phyloP scores from a whole-genome alignment of 64 coral and sea anemone genomes.

The Stylophora pistillata region DNA sequence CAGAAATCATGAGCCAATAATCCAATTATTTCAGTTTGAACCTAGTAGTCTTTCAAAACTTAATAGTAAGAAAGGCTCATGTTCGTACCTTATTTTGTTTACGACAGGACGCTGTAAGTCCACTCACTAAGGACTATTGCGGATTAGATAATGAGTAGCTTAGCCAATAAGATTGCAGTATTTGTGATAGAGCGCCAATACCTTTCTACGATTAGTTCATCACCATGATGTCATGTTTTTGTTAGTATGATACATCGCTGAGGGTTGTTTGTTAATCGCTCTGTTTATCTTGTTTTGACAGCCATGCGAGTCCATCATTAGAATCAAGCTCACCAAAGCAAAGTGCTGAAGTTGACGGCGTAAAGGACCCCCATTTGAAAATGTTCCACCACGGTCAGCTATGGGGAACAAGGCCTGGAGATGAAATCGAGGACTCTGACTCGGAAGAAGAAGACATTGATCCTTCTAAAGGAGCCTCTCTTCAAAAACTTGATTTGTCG shows the following conservation, averaged over 20 bases:
- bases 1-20: too few relatives aligned
- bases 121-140: too few relatives aligned
- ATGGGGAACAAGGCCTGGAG: slow-evolving; percentile 72
- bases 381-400: slow-evolving; percentile 89
- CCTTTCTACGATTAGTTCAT: background rate
- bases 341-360: background rate
- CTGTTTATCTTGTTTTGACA: slow-evolving; percentile 1
- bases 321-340: background rate
- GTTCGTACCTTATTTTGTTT: too few relatives aligned
- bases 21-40: too few relatives aligned
- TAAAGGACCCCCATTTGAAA: slow-evolving; percentile 67
- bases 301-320: background rate
- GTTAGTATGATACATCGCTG: background rate
- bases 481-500: slow-evolving; percentile 90
- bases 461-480: slow-evolving; percentile 53
- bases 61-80: too few relatives aligned
- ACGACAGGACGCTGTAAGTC: too few relatives aligned
- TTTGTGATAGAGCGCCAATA: too few relatives aligned
- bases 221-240: background rate
- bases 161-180: too few relatives aligned
- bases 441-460: slow-evolving; percentile 95
- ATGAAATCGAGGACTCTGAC: slow-evolving; percentile 89
- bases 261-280: background rate
- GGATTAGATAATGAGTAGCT: too few relatives aligned
- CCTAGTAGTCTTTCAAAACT: too few relatives aligned